Base-by-base conservation (phyloP, 2,797 vertebrate species). In the Phrynocephalus guinanensis region DNA sequence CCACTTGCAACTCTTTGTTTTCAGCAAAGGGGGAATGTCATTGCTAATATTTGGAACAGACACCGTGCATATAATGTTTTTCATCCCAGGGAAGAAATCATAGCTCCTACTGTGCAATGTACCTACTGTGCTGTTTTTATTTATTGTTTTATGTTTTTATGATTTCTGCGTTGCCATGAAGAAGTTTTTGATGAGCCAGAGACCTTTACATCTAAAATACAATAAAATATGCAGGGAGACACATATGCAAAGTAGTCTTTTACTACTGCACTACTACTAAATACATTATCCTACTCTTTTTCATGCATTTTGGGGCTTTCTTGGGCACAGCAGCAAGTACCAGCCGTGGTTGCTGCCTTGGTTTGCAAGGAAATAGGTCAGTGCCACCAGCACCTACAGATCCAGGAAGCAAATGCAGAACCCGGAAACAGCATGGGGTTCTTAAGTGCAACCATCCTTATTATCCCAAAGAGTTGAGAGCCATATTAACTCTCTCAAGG, bases 341-440 rank as follows among this genome's bases (percentile, higher is more conserved):
- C 81, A 71, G 16, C 83, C 50, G 33, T 15, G 38, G 78, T 84
- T 88, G 26, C 33, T 84, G 33, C 30, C 52, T 3, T 60, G 30
- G 75, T 63, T n/a, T 63, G 60, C 66, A 28, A 77, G 26, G 79
- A 70, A 80, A 52, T 30, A 88, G n/a, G 68, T 76, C 18, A 73
- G 52, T 82, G 44, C 68, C 77, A 84, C 22, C 68, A 52, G 83
- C 70, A 75, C n/a, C 44, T 71, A 76, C 56, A 73, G 77, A 85
- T 67, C 80, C 80, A n/a, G 71, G 16, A 80, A 80, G 9, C 28
- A 88, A 84, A 80, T 80, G 38, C 38, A 44, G 38, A 4, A 2
- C 3, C 38, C 75, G 44, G 10, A 84, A 79, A 38, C 70, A 67
- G 30, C 87, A 80, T 38, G 70, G 44, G 52, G 16, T 44, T 75